Base-by-base conservation (phyloP, 2,797 vertebrate genomes). In the Chlorospingus flavigularis region DNA sequence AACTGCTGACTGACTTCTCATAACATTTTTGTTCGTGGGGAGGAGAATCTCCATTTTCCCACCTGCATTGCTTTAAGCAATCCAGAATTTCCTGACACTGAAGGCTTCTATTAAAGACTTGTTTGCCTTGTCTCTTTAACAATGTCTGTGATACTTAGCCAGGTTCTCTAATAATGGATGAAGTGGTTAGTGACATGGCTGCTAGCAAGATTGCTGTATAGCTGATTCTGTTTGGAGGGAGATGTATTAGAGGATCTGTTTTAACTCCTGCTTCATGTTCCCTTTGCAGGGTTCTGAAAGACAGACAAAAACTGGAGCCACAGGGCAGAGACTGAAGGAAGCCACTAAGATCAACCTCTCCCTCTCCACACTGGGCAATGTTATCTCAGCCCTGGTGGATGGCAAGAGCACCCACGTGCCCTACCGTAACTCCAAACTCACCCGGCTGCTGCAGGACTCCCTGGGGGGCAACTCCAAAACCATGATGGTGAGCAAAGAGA, bases 311-410 rank as follows among this genome's bases (percentile, higher is more conserved):
- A 99, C 99, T 5, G 99, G 99, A 90, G 99, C 99, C 83, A 99
- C 99, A 0, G 99, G 99, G 19, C 99, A 99, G 95, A 98, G 99
- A 31, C 98, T 99, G 88, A 99, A 99, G 96, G 99, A 99, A 97
- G 99, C 99, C 21, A 99, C 99, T 5, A 99, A 99, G 98, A 99
- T 99, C 96, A 99, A 99, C 95, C 98, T 99, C 18, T 99, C 99
- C 1, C 98, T 99, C 37, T 99, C 99, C 48, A 99, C 99, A 0
- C 98, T 99, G 98, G 99, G 99, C n/a, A 99, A 99, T 17, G 99
- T 99, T 15, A 99, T 99, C 95, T 99, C 99, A 30, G 99, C 99
- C 0, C 97, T 99, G 97, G 99, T 99, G 78, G 99, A 99, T 68
- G 99, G 99, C 67, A 99, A 99, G 97, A 99, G 99, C 97, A 99